These are phyloP conservation scores for Melolontha melolontha DNA, from an alignment of 2,888 invertebrate species.

Conservation along the genomic window DNA sequence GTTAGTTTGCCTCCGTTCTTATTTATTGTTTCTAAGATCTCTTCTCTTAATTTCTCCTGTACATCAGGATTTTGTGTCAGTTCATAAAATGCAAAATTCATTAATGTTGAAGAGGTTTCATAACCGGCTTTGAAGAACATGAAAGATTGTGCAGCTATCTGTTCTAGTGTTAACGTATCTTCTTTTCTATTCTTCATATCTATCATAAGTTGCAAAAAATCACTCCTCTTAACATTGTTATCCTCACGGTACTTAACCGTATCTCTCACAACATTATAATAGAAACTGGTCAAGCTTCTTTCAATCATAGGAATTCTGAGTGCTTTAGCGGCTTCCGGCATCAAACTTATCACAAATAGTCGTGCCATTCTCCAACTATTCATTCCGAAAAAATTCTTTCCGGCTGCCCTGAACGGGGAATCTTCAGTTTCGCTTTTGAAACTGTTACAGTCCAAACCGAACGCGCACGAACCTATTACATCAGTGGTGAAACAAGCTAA, in stretches of 20 bases:
- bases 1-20: slow-evolving; percentile 57
- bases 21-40: slow-evolving; percentile 58
- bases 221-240: slow-evolving; percentile 53
- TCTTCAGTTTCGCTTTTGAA: slow-evolving; percentile 59
- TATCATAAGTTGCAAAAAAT: slow-evolving; percentile 62
- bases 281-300: slow-evolving; percentile 52
- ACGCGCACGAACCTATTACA: slow-evolving; percentile 62
- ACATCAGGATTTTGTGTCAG: slow-evolving; percentile 65
- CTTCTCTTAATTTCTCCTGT: slow-evolving; percentile 64
- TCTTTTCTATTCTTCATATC: slow-evolving; percentile 50
- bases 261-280: slow-evolving; percentile 50
- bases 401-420: slow-evolving; percentile 57
- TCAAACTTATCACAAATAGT: slow-evolving; percentile 42
- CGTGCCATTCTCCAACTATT: slow-evolving; percentile 46
- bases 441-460: slow-evolving; percentile 60
- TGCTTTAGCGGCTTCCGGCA: slow-evolving; percentile 42
- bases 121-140: slow-evolving; percentile 73
- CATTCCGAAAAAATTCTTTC: slow-evolving; percentile 52
- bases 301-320: slow-evolving; percentile 48
- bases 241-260: slow-evolving; percentile 53
- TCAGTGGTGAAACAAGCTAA: slow-evolving; percentile 61
- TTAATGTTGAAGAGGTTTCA: slow-evolving; percentile 72
- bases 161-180: slow-evolving; percentile 51
- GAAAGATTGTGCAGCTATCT: slow-evolving; percentile 67
- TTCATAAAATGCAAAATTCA: slow-evolving; percentile 69